A percentile compares a stretch with the other conserved stretches of the same genome.
Conservation (phyloP, 2,797 vertebrate genomes). For the Gouania willdenowi region DNA sequence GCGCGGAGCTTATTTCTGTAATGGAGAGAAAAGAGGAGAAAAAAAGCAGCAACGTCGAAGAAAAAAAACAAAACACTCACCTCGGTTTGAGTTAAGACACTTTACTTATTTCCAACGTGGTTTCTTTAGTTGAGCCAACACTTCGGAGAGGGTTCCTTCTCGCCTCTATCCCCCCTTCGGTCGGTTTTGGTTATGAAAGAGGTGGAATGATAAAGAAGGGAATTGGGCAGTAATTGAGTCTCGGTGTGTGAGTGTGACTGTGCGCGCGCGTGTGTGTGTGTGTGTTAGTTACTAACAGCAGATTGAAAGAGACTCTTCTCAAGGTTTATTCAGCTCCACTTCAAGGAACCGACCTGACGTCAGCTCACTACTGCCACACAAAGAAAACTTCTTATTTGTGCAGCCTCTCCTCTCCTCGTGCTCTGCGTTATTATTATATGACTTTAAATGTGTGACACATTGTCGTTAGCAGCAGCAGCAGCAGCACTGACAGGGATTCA, state of each 20-base stretch:
- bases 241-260: constrained; percentile 61
- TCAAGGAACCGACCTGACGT: constrained; percentile 96
- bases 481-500: constrained; percentile 6
- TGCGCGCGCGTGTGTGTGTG: constrained; percentile 57
- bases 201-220: constrained; percentile 85
- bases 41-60: constrained; percentile 34
- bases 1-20: constrained; percentile 63
- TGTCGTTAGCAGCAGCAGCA: constrained; percentile 9
- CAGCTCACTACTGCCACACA: constrained; percentile 84
- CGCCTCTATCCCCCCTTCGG: constrained; percentile 67
- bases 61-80: constrained; percentile 71
- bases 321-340: constrained; percentile 95
- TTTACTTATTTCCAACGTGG: constrained; percentile 75
- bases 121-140: constrained; percentile 63
- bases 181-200: constrained; percentile 75
- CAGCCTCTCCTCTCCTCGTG: no score
- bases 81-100: constrained; percentile 77
- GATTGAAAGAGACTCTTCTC: constrained; percentile 93
- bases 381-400: constrained; percentile 87
- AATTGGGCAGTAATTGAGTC: constrained; percentile 86
- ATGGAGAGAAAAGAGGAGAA: constrained; percentile 35
- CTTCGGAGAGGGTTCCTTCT: constrained; percentile 65
- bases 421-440: no score
- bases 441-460: constrained; percentile 54
- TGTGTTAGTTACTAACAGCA: constrained; percentile 88